Evolutionary conservation across 2,888 invertebrate species (phyloP).

Genomic region (Catocala sponsa): DNA sequence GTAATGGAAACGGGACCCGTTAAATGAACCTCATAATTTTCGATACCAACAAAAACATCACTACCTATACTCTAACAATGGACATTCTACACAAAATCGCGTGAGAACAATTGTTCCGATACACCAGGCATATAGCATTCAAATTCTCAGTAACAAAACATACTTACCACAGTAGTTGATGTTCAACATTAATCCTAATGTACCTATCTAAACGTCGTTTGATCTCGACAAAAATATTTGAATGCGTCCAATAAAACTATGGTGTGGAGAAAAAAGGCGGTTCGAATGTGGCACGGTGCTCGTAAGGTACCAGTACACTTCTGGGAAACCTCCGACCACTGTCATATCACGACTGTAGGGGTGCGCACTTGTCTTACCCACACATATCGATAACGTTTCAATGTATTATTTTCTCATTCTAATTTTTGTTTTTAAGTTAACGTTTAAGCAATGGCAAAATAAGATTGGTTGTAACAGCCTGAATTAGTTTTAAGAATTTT

Average conservation of each 20-base stretch:
- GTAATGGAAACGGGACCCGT: constrained; percentile 6
- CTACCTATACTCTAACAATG: constrained; percentile 55
- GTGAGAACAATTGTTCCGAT: constrained; percentile 59
- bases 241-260: constrained; percentile 84
- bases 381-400: constrained; percentile 57
- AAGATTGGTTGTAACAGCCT: too few species aligned
- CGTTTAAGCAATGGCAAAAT: too few species aligned
- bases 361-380: constrained; percentile 54
- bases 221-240: constrained; percentile 87
- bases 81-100: constrained; percentile 60
- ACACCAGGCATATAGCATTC: constrained; percentile 49
- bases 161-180: constrained; percentile 71
- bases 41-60: constrained; percentile 42
- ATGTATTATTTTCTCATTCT: too few species aligned
- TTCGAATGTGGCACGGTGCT: constrained; percentile 72
- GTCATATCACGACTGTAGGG: constrained; percentile 85
- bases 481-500: too few species aligned
- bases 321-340: constrained; percentile 83
- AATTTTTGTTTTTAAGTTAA: too few species aligned
- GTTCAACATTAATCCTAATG: constrained; percentile 87
- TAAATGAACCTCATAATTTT: constrained; percentile 22
- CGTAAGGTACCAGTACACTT: constrained; percentile 85
- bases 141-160: constrained; percentile 69
- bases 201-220: constrained; percentile 84
- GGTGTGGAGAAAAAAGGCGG: constrained; percentile 75